Conservation (phyloP, 1,140 invertebrate genomes). For the Eurosta solidaginis region DNA sequence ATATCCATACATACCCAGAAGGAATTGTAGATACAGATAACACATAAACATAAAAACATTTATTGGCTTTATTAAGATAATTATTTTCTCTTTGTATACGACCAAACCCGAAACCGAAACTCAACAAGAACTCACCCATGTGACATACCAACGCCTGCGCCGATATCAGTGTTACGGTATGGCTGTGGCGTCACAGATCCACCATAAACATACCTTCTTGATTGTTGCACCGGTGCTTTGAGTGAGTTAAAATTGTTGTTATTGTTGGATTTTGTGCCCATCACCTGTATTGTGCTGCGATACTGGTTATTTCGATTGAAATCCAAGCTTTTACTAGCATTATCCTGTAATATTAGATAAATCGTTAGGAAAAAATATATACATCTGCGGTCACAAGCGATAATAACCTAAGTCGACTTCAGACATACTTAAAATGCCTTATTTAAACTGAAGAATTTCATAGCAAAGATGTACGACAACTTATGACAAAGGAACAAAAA, state of each 20-base stretch:
- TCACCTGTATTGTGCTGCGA: conserved; percentile 47
- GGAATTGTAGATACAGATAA: too few relatives aligned
- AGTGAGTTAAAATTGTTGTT: neutral
- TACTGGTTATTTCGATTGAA: conserved; percentile 44
- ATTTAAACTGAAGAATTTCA: too few relatives aligned
- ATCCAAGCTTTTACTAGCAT: neutral
- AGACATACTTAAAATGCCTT: too few relatives aligned
- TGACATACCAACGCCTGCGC: conserved; percentile 39
- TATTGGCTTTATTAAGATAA: too few relatives aligned
- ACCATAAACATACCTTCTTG: conserved; percentile 61
- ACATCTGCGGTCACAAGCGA: too few relatives aligned
- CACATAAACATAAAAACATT: too few relatives aligned
- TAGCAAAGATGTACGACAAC: too few relatives aligned
- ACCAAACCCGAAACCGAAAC: conserved; percentile 1
- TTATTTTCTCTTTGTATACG: too few relatives aligned
- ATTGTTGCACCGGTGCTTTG: conserved; percentile 42
- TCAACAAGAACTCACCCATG: conserved; percentile 30
- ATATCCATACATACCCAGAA: neutral
- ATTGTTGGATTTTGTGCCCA: conserved; percentile 33
- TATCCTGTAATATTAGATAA: conserved; percentile 31
- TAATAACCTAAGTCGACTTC: too few relatives aligned
- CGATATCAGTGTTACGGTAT: conserved; percentile 36
- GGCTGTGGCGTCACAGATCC: conserved; percentile 63
- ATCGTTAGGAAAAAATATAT: too few relatives aligned
- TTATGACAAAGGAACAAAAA: too few relatives aligned